A percentile compares a stretch with the other conserved stretches of the same genome.
phyloP scores from a whole-genome alignment of 2,888 invertebrate species.

The Sphaeridia pumilis region DNA sequence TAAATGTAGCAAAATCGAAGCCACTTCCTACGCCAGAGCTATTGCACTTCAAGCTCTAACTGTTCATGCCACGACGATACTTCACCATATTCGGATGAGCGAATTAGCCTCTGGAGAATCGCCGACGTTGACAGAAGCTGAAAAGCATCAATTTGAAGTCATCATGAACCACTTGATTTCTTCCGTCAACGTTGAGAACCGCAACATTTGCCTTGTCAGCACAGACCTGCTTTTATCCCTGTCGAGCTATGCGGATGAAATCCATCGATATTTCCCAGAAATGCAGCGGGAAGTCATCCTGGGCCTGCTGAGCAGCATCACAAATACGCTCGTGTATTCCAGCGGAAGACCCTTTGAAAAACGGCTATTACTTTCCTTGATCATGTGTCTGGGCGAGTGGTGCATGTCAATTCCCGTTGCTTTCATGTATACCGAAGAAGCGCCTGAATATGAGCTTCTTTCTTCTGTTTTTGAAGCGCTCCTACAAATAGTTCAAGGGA shows the following conservation, averaged over 20 bases:
- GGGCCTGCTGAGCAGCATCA: slow-evolving; percentile 37
- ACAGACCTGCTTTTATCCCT: slow-evolving; percentile 66
- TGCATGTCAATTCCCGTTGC: slow-evolving; percentile 61
- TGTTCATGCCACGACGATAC: slow-evolving; percentile 57
- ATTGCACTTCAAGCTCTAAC: slow-evolving; percentile 78
- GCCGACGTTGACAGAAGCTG: slow-evolving; percentile 38
- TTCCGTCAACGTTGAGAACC: slow-evolving; percentile 61
- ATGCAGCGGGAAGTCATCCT: slow-evolving; percentile 53
- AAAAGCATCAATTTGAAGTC: slow-evolving; percentile 52
- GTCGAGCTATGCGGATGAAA: slow-evolving; percentile 62
- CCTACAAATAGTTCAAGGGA: slow-evolving; percentile 27
- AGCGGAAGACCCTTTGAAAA: slow-evolving; percentile 40
- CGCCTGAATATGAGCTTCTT: slow-evolving; percentile 40
- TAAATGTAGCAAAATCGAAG: slow-evolving; percentile 76
- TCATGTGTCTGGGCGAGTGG: slow-evolving; percentile 86
- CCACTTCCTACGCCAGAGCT: slow-evolving; percentile 55
- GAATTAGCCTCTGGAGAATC: slow-evolving; percentile 12
- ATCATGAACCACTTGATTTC: slow-evolving; percentile 52
- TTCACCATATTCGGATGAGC: slow-evolving; percentile 42
- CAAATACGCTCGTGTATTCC: slow-evolving; percentile 5
- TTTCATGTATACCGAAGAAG: neutral
- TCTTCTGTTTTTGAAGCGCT: slow-evolving; percentile 57
- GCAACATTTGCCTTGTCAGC: slow-evolving; percentile 69
- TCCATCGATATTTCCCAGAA: slow-evolving; percentile 60
- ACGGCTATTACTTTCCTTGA: slow-evolving; percentile 63